Evolutionary conservation across 1,140 invertebrate species (phyloP), one percentile per base, ranked within the genome.

Genomic region (Drosophila seguyi): DNA sequence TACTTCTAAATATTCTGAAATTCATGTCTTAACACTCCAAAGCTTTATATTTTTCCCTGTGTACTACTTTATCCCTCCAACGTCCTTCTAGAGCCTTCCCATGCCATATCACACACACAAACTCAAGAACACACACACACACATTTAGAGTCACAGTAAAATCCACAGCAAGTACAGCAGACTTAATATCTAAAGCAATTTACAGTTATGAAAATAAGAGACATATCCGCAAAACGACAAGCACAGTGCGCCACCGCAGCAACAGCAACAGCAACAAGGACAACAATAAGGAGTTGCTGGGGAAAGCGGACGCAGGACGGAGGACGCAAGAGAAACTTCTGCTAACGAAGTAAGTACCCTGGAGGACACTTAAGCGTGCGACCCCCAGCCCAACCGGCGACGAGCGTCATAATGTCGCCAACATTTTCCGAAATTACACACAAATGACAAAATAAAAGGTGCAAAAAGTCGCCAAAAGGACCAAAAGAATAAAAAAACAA

Each of bases 151-250:
- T 25, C 52, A 52, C 29, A 53, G 31, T 41, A 59, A 60, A 77
- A 72, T 62, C 59, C 44, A 72, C 65, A 85, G 65, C 60, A 53
- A 67, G 69, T 65, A 81, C 53, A 74, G 66, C 69, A 75, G 76
- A 75, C 91, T 92, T 92, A 92, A 92, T 92, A 92, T 92, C 86
- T 83, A 82, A 91, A 92, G 90, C 90, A 92, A 92, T 92, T 92
- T 92, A 92, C 90, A 92, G 90, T 92, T 92, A 92, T 92, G 90
- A 92, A 92, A 92, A 92, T 88, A 87, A 84, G 84, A 91, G 84
- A 92, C 81, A 91, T 88, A 91, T 84, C 85, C 90, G 85, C 83
- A 91, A 81, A 91, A 84, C 71, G 75, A 87, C 86, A 92, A 79
- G 75, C 74, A 72, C 79, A 90, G 81, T 50, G 68, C 57, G 67